These are phyloP conservation scores for Unio delphinus DNA, from an alignment of 2,888 invertebrate species.

Conservation along the genomic window DNA sequence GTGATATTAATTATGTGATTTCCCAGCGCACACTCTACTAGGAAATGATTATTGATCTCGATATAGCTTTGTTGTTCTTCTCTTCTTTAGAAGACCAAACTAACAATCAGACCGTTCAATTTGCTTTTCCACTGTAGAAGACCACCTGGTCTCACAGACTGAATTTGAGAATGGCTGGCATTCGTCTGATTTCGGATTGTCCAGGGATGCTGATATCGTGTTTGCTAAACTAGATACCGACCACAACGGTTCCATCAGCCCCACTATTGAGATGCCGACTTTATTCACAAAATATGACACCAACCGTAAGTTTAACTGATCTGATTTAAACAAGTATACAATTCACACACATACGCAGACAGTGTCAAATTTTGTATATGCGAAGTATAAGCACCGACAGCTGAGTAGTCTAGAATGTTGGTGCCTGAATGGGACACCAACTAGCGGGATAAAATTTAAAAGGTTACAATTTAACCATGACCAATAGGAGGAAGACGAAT, in stretches of 20 bases:
- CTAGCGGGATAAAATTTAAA: no score
- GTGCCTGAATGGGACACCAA: no score
- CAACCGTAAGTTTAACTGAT: conserved; percentile 26
- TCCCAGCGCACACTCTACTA: no score
- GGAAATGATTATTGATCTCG: no score
- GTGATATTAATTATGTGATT: no score
- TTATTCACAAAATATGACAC: conserved; percentile 33
- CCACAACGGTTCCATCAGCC: conserved; percentile 36
- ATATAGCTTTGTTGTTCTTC: no score
- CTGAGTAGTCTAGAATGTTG: not conserved
- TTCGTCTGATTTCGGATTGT: conserved; percentile 38
- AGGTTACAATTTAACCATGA: no score
- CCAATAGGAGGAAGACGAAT: no score
- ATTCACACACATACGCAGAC: not conserved
- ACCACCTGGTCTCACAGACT: conserved; percentile 34
- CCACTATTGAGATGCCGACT: conserved; percentile 30
- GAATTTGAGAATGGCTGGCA: conserved; percentile 50
- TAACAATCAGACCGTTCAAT: no score
- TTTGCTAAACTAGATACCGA: conserved; percentile 41
- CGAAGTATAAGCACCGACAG: not conserved
- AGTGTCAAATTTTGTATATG: not conserved
- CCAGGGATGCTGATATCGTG: conserved; percentile 41
- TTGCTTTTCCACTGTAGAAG: conserved; percentile 22
- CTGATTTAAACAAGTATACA: not conserved
- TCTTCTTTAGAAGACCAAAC: no score